phyloP scores from a whole-genome alignment of 2,797 vertebrate genomes.

The Bovichtus diacanthus region DNA sequence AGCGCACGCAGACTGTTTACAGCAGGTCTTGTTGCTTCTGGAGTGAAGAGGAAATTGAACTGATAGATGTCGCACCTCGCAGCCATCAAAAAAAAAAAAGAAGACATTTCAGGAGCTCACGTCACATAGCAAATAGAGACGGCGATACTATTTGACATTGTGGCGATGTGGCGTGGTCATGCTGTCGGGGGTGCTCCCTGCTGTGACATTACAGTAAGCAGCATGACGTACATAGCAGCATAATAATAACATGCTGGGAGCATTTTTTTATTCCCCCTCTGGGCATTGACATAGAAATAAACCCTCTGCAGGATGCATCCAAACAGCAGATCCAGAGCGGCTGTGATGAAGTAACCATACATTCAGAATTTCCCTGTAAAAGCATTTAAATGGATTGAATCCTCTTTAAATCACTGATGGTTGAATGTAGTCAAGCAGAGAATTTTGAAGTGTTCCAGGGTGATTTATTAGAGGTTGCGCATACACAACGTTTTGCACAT shows the following conservation, averaged over 20 bases:
- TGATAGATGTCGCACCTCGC: constrained; percentile 37
- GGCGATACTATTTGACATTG: constrained; percentile 36
- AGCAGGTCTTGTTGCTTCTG: constrained; percentile 1
- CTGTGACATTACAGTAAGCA: constrained; percentile 54
- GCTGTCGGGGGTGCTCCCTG: constrained; percentile 34
- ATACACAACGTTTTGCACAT: constrained; percentile 23
- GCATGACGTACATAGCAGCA: constrained; percentile 54
- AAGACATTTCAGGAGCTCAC: constrained; percentile 42
- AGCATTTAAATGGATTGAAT: constrained; percentile 35
- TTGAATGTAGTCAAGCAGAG: constrained; percentile 28
- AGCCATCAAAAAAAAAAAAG: constrained; percentile 24
- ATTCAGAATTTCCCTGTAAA: constrained; percentile 39
- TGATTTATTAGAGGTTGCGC: constrained; percentile 21
- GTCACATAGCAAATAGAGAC: constrained; percentile 38
- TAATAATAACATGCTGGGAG: constrained; percentile 52
- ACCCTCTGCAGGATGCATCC: constrained; percentile 43
- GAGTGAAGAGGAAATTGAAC: constrained; percentile 26
- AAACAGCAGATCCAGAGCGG: constrained; percentile 28
- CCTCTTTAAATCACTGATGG: constrained; percentile 30
- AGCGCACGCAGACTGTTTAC: too few species aligned
- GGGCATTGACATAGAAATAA: constrained; percentile 62
- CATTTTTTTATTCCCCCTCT: constrained; percentile 47
- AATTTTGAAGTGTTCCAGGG: constrained; percentile 32
- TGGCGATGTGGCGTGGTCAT: neutral
- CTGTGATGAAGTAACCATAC: constrained; percentile 22